These are phyloP conservation scores for Gymnoscopelus microlampas DNA, from an alignment of 2,797 vertebrate species.

Conservation along the genomic window DNA sequence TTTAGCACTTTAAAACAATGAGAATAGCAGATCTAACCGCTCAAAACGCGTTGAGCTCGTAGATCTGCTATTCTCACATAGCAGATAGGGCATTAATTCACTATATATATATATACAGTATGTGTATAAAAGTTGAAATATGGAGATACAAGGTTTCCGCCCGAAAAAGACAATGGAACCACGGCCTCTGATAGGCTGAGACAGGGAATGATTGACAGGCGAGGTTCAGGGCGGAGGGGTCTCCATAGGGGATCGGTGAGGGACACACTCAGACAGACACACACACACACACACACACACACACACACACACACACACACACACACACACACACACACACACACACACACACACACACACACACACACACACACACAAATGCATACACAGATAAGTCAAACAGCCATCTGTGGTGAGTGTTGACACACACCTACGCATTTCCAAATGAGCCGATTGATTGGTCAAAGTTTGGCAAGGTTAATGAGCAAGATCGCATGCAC, in stretches of 20 bases:
- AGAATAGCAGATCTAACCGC: too few species aligned
- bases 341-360: background rate
- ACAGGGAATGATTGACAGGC: slow-evolving; percentile 61
- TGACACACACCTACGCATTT: slow-evolving; percentile 22
- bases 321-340: slow-evolving; percentile 17
- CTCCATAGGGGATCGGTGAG: background rate
- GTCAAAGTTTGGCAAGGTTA: slow-evolving; percentile 62
- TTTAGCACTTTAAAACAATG: too few species aligned
- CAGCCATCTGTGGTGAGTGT: too few species aligned
- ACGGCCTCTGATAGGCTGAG: slow-evolving; percentile 32
- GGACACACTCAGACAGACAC: too few species aligned
- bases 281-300: too few species aligned
- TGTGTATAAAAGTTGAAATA: too few species aligned
- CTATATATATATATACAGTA: too few species aligned
- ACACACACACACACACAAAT: slow-evolving; percentile 36
- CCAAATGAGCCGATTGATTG: slow-evolving; percentile 32
- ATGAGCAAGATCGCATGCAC: slow-evolving; percentile 39
- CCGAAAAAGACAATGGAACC: too few species aligned
- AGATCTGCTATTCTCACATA: too few species aligned
- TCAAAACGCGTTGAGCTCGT: too few species aligned
- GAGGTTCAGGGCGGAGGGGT: slow-evolving; percentile 39
- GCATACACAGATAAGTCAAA: background rate
- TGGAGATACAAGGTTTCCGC: too few species aligned
- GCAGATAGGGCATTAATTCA: too few species aligned
- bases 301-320: background rate